A percentile compares a stretch with the other conserved stretches of the same genome.
Evolutionary conservation across 2,888 invertebrate species (phyloP).

Genomic region (Drosophila colorata): DNA sequence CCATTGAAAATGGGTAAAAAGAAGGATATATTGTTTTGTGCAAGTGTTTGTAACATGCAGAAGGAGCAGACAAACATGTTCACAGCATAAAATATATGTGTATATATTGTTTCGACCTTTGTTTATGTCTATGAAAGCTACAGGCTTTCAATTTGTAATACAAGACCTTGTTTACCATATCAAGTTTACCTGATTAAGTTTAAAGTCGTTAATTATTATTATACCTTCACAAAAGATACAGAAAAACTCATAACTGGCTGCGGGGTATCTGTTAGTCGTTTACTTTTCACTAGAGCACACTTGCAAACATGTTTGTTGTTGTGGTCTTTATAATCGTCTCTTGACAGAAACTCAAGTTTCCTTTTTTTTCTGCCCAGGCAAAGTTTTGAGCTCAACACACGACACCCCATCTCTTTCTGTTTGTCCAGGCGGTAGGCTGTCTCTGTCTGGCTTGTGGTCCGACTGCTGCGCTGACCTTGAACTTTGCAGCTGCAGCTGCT

Average conservation of each 20-base stretch:
- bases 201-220: too few relatives aligned
- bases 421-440: background rate
- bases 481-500: slow-evolving; percentile 65
- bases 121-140: too few relatives aligned
- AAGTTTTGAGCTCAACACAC: slow-evolving; percentile 9
- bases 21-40: background rate
- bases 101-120: background rate
- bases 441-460: slow-evolving; percentile 37
- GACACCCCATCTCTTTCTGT: slow-evolving; percentile 16
- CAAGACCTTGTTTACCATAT: too few relatives aligned
- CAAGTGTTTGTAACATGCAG: too few relatives aligned
- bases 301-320: background rate
- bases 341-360: slow-evolving; percentile 35
- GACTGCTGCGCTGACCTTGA: slow-evolving; percentile 69
- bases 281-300: background rate
- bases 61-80: background rate
- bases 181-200: too few relatives aligned
- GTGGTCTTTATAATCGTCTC: slow-evolving; percentile 29
- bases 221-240: background rate
- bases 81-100: too few relatives aligned
- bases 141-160: too few relatives aligned
- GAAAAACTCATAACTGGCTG: background rate
- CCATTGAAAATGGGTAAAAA: background rate
- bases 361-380: slow-evolving; percentile 17
- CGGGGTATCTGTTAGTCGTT: background rate